Base-by-base conservation (phyloP, 2,888 invertebrate species). In the Nomada hirtipes region DNA sequence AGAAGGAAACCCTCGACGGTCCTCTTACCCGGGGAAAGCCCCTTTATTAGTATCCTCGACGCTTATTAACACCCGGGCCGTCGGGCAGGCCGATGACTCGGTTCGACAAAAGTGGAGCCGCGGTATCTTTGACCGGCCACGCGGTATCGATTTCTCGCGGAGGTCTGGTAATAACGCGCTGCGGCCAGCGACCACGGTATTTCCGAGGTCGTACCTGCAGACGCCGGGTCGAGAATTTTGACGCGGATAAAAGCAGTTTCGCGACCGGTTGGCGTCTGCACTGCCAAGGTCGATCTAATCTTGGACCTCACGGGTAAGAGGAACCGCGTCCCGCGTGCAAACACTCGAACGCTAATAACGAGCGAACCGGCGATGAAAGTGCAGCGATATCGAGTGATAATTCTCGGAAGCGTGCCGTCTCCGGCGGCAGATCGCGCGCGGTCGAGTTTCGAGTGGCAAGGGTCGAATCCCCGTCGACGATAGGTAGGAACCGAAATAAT, bases 281-380 rank as follows among this genome's bases (percentile, higher is more conserved):
- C 72, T 83, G 85, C 78, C 86, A 86, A 86, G 86, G 86, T 75
- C 86, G 74, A 75, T 86, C 86, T 87, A 88, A 87, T 81, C 79
- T 77, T 79, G 83, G 80, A 44, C 68, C 52, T 52, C 42, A 44
- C 70, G 75, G 76, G 73, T 79, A 44, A 73, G 68, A 63, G 64
- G 57, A 78, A 71, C 74, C 78, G 61, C 64, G 63, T 61, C 64
- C 23, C 69, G 13, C 60, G n/a, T 44, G 26, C 36, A 23, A 42
- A 65, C 50, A 68, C n/a, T 50, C 2, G 52, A 23, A 42, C 73
- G 71, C 61, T 85, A 85, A 86, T 81, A 81, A 85, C 29, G 57
- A 69, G 15, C 18, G 29, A 47, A 36, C 55, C 15, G n/a, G 20
- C 10, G n/a, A n/a, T 59, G 53, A 52, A 69, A 79, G 69, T 68